Percentiles rank a stretch among this genome's conserved stretches.
Conservation (phyloP, 2,888 invertebrate genomes). For the Drosophila hamatofila region DNA sequence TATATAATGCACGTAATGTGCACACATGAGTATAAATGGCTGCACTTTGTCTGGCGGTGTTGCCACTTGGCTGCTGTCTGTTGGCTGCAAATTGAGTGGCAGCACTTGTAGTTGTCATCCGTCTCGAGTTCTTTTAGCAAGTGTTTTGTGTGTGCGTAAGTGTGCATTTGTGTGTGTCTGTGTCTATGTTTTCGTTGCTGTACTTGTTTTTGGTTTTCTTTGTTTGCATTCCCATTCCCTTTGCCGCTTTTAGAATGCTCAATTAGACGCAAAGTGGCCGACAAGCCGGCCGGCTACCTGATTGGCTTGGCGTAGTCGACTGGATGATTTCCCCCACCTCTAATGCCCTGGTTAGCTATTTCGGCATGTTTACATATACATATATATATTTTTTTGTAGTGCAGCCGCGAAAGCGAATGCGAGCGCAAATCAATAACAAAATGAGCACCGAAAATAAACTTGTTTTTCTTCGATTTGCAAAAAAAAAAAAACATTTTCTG, state of each 20-base stretch:
- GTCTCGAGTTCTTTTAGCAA: constrained; percentile 38
- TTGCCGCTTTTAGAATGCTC: constrained; percentile 64
- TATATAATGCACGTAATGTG: constrained; percentile 12
- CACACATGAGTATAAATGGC: constrained; percentile 32
- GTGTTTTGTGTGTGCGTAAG: neutral
- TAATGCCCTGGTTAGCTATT: constrained; percentile 44
- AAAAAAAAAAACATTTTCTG: constrained; percentile 26
- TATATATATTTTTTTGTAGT: constrained; percentile 25
- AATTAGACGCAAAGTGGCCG: constrained; percentile 66
- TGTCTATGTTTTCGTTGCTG: constrained; percentile 10
- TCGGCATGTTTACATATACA: too few species aligned
- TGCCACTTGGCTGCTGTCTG: constrained; percentile 77
- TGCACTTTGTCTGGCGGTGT: constrained; percentile 66
- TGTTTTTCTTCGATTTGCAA: constrained; percentile 37
- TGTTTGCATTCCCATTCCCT: constrained; percentile 50
- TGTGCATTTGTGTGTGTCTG: neutral
- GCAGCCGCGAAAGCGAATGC: constrained; percentile 28
- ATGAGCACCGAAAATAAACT: constrained; percentile 57
- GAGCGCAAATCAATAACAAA: constrained; percentile 59
- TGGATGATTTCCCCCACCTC: constrained; percentile 16
- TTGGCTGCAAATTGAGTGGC: constrained; percentile 73
- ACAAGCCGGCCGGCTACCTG: constrained; percentile 44
- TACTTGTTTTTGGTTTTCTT: constrained; percentile 22
- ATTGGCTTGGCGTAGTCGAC: constrained; percentile 25
- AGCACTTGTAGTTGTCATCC: constrained; percentile 70